These are phyloP conservation scores for Strigamia transsilvanica DNA, from an alignment of 2,888 invertebrate species.

Conservation along the genomic window DNA sequence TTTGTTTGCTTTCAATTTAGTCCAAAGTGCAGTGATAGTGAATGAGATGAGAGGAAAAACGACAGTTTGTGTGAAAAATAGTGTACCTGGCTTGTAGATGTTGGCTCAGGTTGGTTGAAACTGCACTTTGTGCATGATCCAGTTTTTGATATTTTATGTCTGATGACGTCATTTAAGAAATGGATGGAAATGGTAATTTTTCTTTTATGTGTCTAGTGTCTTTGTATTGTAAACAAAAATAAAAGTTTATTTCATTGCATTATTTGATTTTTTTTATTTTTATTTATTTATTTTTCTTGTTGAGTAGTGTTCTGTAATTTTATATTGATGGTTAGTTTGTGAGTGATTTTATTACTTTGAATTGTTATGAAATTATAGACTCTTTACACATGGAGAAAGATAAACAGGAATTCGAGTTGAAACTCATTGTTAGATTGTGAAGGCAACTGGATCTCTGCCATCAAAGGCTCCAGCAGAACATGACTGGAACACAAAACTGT, in stretches of 20 bases:
- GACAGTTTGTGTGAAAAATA: background rate
- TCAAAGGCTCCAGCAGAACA: too few relatives aligned
- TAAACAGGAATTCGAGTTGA: too few relatives aligned
- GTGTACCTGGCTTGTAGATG: background rate
- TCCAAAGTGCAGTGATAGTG: conserved; percentile 27
- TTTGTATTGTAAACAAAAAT: conserved; percentile 13
- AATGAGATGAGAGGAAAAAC: background rate
- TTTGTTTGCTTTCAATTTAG: conserved; percentile 16
- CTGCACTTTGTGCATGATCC: conserved; percentile 32
- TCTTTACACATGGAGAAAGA: too few relatives aligned
- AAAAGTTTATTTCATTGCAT: background rate
- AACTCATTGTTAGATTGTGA: too few relatives aligned
- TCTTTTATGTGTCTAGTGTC: background rate
- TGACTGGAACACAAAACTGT: too few relatives aligned
- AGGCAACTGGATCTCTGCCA: too few relatives aligned
- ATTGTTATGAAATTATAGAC: background rate
- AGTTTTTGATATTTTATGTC: conserved; percentile 33
- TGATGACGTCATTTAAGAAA: conserved; percentile 9
- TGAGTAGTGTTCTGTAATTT: background rate
- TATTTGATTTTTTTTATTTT: background rate
- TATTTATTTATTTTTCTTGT: background rate
- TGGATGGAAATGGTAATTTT: background rate
- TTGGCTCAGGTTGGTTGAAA: conserved; percentile 15
- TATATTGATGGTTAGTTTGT: background rate
- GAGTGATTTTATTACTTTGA: background rate